Base-by-base conservation (phyloP, 1,140 invertebrate genomes). In the Megathymus violae region DNA sequence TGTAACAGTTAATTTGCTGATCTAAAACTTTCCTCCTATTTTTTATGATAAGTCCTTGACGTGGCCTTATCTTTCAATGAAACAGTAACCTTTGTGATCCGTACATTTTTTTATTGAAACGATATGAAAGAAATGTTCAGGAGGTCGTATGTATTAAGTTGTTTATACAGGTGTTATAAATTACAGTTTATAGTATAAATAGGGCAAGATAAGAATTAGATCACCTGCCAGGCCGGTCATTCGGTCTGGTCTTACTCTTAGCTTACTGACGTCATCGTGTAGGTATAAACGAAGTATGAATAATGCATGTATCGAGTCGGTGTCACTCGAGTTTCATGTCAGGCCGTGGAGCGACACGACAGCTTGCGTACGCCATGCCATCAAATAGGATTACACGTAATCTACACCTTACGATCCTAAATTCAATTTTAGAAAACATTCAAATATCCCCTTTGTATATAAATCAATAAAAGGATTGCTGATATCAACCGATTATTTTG, bases 221-320 rank as follows among this genome's bases (percentile, higher is more conserved):
- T 58, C 25, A 44, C 43, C 27, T 34, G 54, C 16, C 25, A 56
- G 54, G 4, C 14, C 25, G 54, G 25, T 41, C 54, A 58, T n/a
- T 44, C 41, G 9, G 41, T 58, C 54, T 58, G 54, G 19, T 38
- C 10, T 34, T 38, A 25, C 31, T 46, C 17, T 46, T 13, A 25
- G 22, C 17, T 31, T 44, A 14, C 7, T 36, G 25, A 58, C 41
- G 54, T 58, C 41, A 58, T 7, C 4, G 13, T 34, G 15, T 44
- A 34, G 41, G 54, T 56, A 56, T 46, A 58, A 41, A 46, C 38
- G 27, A 46, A 34, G 36, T 15, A 59, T 59, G 54, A 46, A 59
- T 59, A 46, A 59, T 46, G 31, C 54, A 46, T 59, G 41, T 44
- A 44, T 43, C 40, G 52, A n/a, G 41, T 27, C 46, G 25, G 44